Evolutionary conservation across 2,888 invertebrate genomes (phyloP).

Genomic region (Serripes groenlandicus): DNA sequence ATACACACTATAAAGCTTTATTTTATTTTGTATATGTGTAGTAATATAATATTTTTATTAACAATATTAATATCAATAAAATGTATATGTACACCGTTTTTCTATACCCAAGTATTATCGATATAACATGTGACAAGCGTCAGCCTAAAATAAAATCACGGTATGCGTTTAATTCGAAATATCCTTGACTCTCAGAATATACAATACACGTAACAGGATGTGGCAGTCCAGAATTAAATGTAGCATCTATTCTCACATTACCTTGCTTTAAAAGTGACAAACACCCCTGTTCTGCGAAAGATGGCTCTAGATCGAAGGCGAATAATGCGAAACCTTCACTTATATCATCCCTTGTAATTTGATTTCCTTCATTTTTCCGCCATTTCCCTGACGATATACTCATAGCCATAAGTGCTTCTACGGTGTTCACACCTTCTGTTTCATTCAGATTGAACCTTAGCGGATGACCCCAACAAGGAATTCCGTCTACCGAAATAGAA

Average conservation of each 20-base stretch:
- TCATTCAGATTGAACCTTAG: constrained; percentile 24
- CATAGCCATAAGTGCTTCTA: constrained; percentile 25
- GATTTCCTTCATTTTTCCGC: constrained; percentile 24
- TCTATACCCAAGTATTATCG: no score
- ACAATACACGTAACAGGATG: constrained; percentile 37
- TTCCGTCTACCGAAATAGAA: constrained; percentile 23
- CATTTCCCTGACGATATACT: constrained; percentile 16
- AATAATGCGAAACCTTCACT: constrained; percentile 31
- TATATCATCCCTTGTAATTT: constrained; percentile 17
- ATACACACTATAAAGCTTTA: background rate
- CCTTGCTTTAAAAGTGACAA: constrained; percentile 39
- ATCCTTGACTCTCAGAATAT: constrained; percentile 20
- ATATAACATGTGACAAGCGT: background rate
- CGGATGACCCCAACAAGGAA: constrained; percentile 34
- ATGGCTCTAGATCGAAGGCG: constrained; percentile 38
- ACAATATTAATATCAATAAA: no score
- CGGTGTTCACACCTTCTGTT: constrained; percentile 11
- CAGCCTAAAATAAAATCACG: constrained; percentile 29
- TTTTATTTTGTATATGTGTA: background rate
- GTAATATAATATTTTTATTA: no score
- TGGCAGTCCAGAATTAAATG: constrained; percentile 13
- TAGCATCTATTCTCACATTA: constrained; percentile 28
- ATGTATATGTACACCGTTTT: no score
- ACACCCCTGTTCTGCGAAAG: constrained; percentile 12
- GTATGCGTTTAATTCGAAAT: constrained; percentile 31